Conservation (phyloP, 2,888 invertebrate species). For the Encarsia formosa region DNA sequence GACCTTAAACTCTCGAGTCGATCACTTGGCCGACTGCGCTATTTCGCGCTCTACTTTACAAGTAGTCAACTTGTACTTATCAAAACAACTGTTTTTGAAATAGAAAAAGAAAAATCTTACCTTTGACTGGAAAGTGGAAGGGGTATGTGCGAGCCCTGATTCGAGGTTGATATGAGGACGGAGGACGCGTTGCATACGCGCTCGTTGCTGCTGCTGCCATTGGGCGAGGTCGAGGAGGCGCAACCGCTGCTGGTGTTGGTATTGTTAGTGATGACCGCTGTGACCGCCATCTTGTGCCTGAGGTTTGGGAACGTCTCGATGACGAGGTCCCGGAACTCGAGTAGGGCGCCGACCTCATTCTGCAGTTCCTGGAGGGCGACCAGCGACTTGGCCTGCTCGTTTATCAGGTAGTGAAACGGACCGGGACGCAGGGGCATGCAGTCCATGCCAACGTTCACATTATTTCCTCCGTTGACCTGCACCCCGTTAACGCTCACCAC, state of each 20-base stretch:
- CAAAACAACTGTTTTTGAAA: too few species aligned
- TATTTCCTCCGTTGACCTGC: constrained; percentile 25
- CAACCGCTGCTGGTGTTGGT: not conserved
- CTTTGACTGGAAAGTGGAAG: constrained; percentile 44
- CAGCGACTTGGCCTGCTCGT: constrained; percentile 85
- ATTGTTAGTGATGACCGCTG: constrained; percentile 50
- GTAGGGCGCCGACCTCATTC: constrained; percentile 87
- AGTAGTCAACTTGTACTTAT: too few species aligned
- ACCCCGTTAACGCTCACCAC: constrained; percentile 31
- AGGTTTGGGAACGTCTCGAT: constrained; percentile 91
- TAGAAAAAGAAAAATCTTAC: not conserved
- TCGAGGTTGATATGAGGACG: constrained; percentile 56
- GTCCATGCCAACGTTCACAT: constrained; percentile 67
- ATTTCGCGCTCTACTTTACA: too few species aligned
- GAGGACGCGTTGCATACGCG: too few species aligned
- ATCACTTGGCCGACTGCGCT: too few species aligned
- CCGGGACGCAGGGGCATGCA: constrained; percentile 74
- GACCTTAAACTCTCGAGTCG: too few species aligned
- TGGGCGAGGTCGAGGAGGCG: constrained; percentile 25
- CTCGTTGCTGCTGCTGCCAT: too few species aligned
- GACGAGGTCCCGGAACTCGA: constrained; percentile 90
- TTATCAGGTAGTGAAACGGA: constrained; percentile 78
- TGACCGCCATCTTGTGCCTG: constrained; percentile 78
- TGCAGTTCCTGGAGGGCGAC: constrained; percentile 85
- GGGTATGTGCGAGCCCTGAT: constrained; percentile 47